phyloP scores from a whole-genome alignment of 2,113 vertebrate genomes.

The Recurvirostra avosetta region DNA sequence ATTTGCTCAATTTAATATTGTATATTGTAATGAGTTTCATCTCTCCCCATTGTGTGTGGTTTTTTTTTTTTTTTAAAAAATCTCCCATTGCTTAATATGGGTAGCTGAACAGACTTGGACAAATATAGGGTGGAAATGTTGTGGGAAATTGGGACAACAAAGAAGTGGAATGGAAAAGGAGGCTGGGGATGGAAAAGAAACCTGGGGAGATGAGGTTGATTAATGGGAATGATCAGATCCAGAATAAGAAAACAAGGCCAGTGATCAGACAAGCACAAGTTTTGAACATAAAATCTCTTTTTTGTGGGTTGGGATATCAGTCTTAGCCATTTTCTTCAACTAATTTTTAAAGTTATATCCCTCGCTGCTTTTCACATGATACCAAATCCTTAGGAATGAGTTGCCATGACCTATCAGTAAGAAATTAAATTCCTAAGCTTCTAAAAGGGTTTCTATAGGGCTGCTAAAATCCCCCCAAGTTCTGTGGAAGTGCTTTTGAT shows the following conservation, averaged over 20 bases:
- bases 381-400: neutral
- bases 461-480: neutral
- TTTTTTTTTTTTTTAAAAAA: neutral
- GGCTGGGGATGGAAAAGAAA: neutral
- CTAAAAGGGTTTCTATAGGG: neutral
- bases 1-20: neutral
- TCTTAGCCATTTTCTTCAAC: neutral
- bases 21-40: neutral
- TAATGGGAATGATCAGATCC: neutral
- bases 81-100: neutral
- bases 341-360: neutral
- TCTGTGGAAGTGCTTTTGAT: neutral
- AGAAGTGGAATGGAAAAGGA: neutral
- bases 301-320: neutral
- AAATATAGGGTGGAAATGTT: neutral
- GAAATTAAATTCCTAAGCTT: neutral
- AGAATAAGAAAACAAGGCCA: neutral
- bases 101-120: neutral
- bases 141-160: neutral
- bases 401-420: neutral
- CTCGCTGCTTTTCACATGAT: neutral
- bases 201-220: neutral
- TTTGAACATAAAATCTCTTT: neutral
- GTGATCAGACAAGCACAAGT: neutral
- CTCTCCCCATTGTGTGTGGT: neutral